Conservation (phyloP, 2,888 invertebrate species). For the Plagodis dolabraria region DNA sequence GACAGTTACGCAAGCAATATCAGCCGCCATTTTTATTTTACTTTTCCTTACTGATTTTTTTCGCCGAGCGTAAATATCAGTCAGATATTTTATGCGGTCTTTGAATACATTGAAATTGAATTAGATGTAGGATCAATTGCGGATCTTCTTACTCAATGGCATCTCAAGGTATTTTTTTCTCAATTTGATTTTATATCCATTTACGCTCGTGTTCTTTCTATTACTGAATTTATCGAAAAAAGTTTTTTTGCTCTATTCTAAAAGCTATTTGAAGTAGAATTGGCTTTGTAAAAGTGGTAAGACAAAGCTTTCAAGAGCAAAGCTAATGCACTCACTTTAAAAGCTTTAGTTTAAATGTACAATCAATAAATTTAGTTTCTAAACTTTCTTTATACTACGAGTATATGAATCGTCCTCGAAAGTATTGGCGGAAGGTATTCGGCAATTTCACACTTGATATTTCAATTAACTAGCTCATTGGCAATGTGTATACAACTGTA, state of each 20-base stretch:
- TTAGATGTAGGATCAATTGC: constrained; percentile 26
- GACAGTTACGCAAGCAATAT: constrained; percentile 44
- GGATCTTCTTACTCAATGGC: constrained; percentile 23
- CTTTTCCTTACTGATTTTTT: constrained; percentile 12
- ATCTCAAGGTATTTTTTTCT: constrained; percentile 14
- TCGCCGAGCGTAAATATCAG: constrained; percentile 7
- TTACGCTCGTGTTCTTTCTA: constrained; percentile 18
- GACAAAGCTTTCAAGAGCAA: constrained; percentile 9
- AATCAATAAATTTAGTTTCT: not conserved
- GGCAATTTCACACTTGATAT: too few species aligned
- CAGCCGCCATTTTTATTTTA: constrained; percentile 24
- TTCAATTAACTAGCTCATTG: too few species aligned
- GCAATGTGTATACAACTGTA: too few species aligned
- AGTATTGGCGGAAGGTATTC: too few species aligned
- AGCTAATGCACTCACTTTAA: constrained; percentile 18
- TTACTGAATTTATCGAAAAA: constrained; percentile 15
- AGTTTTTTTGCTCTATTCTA: constrained; percentile 8
- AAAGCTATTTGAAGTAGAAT: constrained; percentile 18
- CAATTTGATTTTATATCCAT: constrained; percentile 24
- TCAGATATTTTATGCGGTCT: constrained; percentile 18
- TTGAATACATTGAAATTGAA: constrained; percentile 23
- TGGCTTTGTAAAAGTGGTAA: constrained; percentile 12
- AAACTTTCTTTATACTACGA: too few species aligned
- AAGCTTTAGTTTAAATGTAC: constrained; percentile 11
- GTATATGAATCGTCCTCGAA: too few species aligned